phyloP scores from a whole-genome alignment of 2,797 vertebrate genomes.

The Brachyrhaphis roseni region DNA sequence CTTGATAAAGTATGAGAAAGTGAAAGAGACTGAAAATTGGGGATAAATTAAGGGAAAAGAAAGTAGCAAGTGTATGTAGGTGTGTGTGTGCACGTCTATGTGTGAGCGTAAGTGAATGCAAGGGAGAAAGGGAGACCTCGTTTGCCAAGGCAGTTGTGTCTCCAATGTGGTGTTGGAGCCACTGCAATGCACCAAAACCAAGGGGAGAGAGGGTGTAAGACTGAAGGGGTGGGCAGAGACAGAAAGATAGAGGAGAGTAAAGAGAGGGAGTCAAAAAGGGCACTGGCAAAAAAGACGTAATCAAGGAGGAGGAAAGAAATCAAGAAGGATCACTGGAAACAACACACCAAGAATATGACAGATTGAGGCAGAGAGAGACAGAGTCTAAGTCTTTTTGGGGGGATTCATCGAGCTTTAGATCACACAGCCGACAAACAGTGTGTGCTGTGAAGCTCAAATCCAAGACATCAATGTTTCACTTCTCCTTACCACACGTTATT shows the following conservation, averaged over 20 bases:
- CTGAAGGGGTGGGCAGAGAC: slow-evolving; percentile 66
- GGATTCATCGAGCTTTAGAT: slow-evolving; percentile 62
- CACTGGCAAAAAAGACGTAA: slow-evolving; percentile 39
- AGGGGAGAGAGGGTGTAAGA: slow-evolving; percentile 77
- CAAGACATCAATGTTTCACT: slow-evolving; percentile 53
- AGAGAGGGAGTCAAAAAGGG: slow-evolving; percentile 60
- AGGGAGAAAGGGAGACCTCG: slow-evolving; percentile 65
- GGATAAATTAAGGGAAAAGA: slow-evolving; percentile 59
- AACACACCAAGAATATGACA: slow-evolving; percentile 32
- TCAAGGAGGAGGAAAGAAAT: slow-evolving; percentile 28
- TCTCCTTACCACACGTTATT: slow-evolving; percentile 55
- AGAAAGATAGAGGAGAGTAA: slow-evolving; percentile 44
- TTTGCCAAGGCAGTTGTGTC: slow-evolving; percentile 81
- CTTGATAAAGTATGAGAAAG: slow-evolving; percentile 51
- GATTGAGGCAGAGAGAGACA: slow-evolving; percentile 18
- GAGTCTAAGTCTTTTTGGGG: slow-evolving; percentile 32
- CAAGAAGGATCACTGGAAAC: slow-evolving; percentile 27
- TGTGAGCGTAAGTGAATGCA: slow-evolving; percentile 14
- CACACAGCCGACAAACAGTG: slow-evolving; percentile 36
- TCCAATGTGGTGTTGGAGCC: slow-evolving; percentile 79
- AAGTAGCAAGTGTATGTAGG: slow-evolving; percentile 11
- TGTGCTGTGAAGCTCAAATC: slow-evolving; percentile 34
- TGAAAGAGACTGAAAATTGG: slow-evolving; percentile 47
- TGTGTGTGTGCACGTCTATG: background rate
- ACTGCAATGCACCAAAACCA: slow-evolving; percentile 87